Percentiles rank a stretch among this genome's conserved stretches.
Conservation (phyloP, 2,888 invertebrate genomes). For the Osedax fenrisi region DNA sequence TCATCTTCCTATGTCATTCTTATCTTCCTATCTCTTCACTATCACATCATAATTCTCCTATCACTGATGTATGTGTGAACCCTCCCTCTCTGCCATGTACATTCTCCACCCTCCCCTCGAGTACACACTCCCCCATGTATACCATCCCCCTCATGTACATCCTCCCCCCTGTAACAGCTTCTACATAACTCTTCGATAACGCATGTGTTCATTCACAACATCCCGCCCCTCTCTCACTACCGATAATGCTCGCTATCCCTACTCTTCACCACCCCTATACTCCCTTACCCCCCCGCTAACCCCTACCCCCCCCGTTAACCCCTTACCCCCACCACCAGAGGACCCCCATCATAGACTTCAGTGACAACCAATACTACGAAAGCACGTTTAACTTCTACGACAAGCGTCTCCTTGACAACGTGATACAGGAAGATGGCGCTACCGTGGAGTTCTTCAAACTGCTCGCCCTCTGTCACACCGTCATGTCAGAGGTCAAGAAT, state of each 20-base stretch:
- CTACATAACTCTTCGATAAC: too few species aligned
- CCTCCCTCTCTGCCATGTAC: too few species aligned
- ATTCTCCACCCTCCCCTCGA: too few species aligned
- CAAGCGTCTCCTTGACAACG: slow-evolving; percentile 68
- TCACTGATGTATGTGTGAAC: too few species aligned
- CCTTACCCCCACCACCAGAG: slow-evolving; percentile 53
- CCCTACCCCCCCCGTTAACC: neutral
- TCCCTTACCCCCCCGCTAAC: neutral
- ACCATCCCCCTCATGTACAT: too few species aligned
- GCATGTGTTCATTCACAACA: neutral
- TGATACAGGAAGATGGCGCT: slow-evolving; percentile 61
- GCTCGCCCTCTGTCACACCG: slow-evolving; percentile 90
- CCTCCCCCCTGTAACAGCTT: too few species aligned
- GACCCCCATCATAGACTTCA: slow-evolving; percentile 74
- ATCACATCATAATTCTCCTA: too few species aligned
- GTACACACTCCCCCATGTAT: too few species aligned
- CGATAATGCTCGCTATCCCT: neutral
- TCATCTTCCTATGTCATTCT: too few species aligned
- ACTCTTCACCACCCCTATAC: neutral
- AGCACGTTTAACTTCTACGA: slow-evolving; percentile 88
- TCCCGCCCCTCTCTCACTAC: neutral
- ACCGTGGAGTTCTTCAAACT: slow-evolving; percentile 78
- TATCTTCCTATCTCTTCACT: too few species aligned
- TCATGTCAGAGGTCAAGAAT: slow-evolving; percentile 85
- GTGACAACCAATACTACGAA: slow-evolving; percentile 80